Base-by-base conservation (phyloP, 1,140 invertebrate species). In the Eufriesea mexicana region DNA sequence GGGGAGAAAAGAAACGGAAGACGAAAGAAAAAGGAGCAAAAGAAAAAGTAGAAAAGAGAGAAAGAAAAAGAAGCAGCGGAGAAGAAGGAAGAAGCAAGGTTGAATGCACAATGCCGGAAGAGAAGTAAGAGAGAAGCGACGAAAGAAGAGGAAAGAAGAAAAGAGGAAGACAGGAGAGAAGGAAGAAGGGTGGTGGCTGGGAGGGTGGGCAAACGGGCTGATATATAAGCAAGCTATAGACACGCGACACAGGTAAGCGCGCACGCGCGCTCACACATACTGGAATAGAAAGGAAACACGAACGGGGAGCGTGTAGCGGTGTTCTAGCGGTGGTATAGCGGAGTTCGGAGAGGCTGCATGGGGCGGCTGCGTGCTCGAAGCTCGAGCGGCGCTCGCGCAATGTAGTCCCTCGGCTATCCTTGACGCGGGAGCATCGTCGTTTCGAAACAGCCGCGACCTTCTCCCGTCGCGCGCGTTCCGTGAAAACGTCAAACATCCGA, bases 381-480 rank as follows among this genome's bases (percentile, higher is more conserved):
- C 84, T 74, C 57, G 72, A 87, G 84, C 84, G 89, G 89, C 91
- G 92, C 92, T 92, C 91, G 92, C 92, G 92, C 92, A 93, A 92
- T 92, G 90, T 92, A 93, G 92, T 93, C 86, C 89, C 90, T 91
- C 89, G 89, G 89, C 89, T 90, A 90, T 91, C 91, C 88, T 92
- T 88, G 91, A 92, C 86, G 91, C 91, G 89, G 90, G 90, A 91
- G 91, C 87, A 92, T 90, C 91, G 72, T 81, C 88, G 83, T 90
- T 91, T 91, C 88, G 90, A 91, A 91, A 87, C 74, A 85, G 86
- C 86, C 85, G 85, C 83, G 87, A 83, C 83, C 83, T 84, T 84
- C 80, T 84, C 70, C 83, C 80, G 81, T 87, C 85, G 85, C 85
- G 85, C 86, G 86, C 85, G 66, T 77, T 83, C 77, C 73, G 49